Percentiles rank a stretch among this genome's conserved stretches.
Conservation (phyloP, 2,113 vertebrate genomes). For the Petromus typicus region DNA sequence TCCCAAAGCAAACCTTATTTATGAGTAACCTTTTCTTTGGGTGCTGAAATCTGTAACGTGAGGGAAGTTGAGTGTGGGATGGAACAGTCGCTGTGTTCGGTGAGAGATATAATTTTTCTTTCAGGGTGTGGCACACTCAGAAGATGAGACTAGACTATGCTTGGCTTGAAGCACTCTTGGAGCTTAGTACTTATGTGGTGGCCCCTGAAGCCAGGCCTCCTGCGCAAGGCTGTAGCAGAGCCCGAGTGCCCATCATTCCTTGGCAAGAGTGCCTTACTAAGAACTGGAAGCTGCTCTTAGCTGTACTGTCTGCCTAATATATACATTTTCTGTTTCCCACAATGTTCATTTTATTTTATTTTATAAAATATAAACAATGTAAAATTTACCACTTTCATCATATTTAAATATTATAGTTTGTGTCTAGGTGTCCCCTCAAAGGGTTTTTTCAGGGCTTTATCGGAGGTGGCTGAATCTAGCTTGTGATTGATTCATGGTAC, state of each 20-base stretch:
- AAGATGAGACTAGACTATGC: neutral
- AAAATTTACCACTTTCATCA: neutral
- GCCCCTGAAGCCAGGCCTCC: neutral
- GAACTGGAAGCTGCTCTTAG: accelerated
- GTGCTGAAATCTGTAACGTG: neutral
- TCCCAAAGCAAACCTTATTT: neutral
- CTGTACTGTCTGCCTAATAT: neutral
- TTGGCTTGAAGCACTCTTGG: neutral
- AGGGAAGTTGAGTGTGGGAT: neutral
- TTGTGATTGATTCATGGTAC: neutral
- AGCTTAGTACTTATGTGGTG: neutral
- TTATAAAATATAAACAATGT: neutral
- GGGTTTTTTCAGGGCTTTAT: neutral
- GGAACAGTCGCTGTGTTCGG: neutral
- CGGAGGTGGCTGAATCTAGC: neutral
- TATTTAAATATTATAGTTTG: neutral
- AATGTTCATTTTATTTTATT: neutral
- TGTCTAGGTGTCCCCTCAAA: neutral
- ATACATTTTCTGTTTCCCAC: neutral
- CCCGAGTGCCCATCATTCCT: accelerated
- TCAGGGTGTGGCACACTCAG: neutral
- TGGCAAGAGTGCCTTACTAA: neutral
- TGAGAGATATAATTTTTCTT: neutral
- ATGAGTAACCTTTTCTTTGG: neutral
- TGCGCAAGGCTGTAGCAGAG: neutral